Conservation (phyloP, 2,888 invertebrate genomes). For the Phengaris alcon region DNA sequence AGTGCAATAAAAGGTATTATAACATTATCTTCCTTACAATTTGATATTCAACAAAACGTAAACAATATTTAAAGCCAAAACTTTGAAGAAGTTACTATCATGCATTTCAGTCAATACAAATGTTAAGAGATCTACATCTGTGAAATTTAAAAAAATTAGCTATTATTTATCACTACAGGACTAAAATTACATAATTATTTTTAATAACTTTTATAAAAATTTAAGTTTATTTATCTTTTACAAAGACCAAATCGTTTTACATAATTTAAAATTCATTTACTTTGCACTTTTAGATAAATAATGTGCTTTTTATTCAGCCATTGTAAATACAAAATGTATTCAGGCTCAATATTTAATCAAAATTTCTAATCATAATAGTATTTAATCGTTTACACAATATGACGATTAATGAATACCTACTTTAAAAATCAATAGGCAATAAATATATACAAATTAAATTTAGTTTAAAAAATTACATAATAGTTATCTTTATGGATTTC, state of each 20-base stretch:
- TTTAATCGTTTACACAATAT: too few species aligned
- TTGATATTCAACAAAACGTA: background rate
- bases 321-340: background rate
- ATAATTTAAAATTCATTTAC: background rate
- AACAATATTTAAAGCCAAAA: background rate
- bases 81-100: background rate
- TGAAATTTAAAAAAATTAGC: slow-evolving; percentile 8
- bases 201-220: background rate
- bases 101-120: slow-evolving; percentile 3
- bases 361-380: too few species aligned
- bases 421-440: too few species aligned
- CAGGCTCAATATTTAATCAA: too few species aligned
- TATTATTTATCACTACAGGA: background rate
- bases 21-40: background rate
- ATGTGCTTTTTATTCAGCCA: slow-evolving; percentile 1
- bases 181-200: slow-evolving; percentile 20
- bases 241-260: slow-evolving; percentile 1
- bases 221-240: background rate
- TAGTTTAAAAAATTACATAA: too few species aligned
- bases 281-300: background rate
- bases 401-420: too few species aligned
- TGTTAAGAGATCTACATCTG: slow-evolving; percentile 14
- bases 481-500: too few species aligned
- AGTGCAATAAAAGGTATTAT: background rate
- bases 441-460: too few species aligned